These are phyloP conservation scores for Formica exsecta DNA, from an alignment of 1,140 invertebrate genomes.

Conservation along the genomic window DNA sequence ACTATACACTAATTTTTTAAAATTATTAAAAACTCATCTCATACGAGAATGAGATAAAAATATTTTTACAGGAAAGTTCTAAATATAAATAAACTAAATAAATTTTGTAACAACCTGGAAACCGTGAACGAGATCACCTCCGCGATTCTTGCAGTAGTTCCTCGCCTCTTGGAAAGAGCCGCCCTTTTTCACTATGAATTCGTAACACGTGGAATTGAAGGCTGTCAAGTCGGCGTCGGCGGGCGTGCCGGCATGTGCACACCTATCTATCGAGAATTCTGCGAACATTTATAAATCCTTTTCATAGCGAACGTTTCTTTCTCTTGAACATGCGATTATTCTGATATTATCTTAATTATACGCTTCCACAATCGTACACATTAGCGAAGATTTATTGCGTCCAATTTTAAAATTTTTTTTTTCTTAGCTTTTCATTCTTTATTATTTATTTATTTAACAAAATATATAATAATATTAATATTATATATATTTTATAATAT, in stretches of 20 bases:
- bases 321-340: not conserved
- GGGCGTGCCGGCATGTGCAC: slow-evolving; percentile 89
- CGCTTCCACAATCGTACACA: not conserved
- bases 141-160: slow-evolving; percentile 90
- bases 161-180: slow-evolving; percentile 93
- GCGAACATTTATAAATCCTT: slow-evolving; percentile 71
- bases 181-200: slow-evolving; percentile 93
- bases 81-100: not conserved
- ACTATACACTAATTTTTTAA: too few species aligned
- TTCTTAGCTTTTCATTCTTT: not conserved
- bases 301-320: slow-evolving; percentile 19
- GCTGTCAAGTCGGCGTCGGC: slow-evolving; percentile 92
- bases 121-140: slow-evolving; percentile 93
- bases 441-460: not conserved
- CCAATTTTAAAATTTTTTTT: not conserved
- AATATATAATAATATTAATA: not conserved
- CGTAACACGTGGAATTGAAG: slow-evolving; percentile 95
- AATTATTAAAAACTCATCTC: not conserved
- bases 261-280: slow-evolving; percentile 94
- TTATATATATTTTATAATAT: too few species aligned
- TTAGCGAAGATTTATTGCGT: too few species aligned
- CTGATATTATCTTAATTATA: not conserved
- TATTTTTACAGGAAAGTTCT: not conserved
- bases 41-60: not conserved
- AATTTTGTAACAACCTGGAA: slow-evolving; percentile 86